These are phyloP conservation scores for Helicolenus hilgendorfi DNA, from an alignment of 2,797 vertebrate species.

Conservation along the genomic window DNA sequence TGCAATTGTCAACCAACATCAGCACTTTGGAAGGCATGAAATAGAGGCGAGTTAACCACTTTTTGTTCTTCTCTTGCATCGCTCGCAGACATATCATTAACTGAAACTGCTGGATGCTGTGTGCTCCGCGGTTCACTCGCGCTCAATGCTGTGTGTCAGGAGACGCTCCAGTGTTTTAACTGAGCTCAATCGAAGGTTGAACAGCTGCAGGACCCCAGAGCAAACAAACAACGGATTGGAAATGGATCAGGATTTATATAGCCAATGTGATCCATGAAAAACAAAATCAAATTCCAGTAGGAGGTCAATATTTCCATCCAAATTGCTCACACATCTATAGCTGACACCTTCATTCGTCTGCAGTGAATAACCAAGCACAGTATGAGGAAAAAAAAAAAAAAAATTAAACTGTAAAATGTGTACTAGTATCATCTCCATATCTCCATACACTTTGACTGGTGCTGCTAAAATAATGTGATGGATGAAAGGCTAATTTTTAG, in stretches of 20 bases:
- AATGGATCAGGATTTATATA: constrained; percentile 37
- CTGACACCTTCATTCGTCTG: constrained; percentile 3
- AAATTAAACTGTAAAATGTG: background rate
- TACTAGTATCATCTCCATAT: background rate
- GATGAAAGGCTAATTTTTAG: background rate
- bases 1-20: constrained; percentile 31
- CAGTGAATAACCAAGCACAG: background rate
- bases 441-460: background rate
- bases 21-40: constrained; percentile 37
- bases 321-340: background rate
- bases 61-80: constrained; percentile 23
- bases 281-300: background rate
- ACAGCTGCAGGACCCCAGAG: constrained; percentile 48
- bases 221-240: constrained; percentile 40
- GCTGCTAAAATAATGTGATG: background rate
- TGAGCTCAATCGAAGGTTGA: constrained; percentile 50
- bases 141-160: constrained; percentile 27
- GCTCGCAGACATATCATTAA: constrained; percentile 59
- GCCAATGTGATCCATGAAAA: background rate
- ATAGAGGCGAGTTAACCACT: constrained; percentile 27
- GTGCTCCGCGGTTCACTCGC: constrained; percentile 35
- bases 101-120: constrained; percentile 48
- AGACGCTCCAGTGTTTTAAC: constrained; percentile 46
- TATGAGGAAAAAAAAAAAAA: background rate
- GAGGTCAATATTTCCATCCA: background rate